phyloP scores from a whole-genome alignment of 1,140 invertebrate species.

The Apocrypta bakeri region DNA sequence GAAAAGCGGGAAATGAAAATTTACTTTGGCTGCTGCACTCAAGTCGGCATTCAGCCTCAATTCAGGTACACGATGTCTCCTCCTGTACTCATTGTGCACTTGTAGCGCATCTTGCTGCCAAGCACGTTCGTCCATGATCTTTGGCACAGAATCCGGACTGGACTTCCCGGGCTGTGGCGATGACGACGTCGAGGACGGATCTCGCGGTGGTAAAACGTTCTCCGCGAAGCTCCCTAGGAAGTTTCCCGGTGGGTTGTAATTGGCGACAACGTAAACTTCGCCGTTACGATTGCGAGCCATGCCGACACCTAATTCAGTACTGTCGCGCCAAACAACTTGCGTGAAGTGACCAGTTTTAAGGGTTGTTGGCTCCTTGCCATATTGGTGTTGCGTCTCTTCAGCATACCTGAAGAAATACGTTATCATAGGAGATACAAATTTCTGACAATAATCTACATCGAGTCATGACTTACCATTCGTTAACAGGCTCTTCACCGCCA shows the following conservation, averaged over 20 bases:
- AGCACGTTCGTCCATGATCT: conserved; percentile 65
- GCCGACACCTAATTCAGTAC: conserved; percentile 85
- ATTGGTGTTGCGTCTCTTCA: conserved; percentile 72
- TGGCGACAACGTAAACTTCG: conserved; percentile 87
- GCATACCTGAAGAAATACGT: conserved; percentile 63
- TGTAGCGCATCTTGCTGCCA: conserved; percentile 80
- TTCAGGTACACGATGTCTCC: conserved; percentile 81
- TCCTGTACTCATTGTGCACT: conserved; percentile 86
- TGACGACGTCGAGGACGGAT: conserved; percentile 25
- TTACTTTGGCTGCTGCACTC: conserved; percentile 75
- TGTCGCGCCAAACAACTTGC: conserved; percentile 88
- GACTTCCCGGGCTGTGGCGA: neutral
- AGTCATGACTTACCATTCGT: conserved; percentile 79
- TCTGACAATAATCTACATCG: neutral
- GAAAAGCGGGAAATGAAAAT: neutral
- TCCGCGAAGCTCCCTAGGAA: conserved; percentile 84
- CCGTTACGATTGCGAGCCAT: conserved; percentile 81
- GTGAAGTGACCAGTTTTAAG: conserved; percentile 82
- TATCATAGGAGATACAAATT: conserved; percentile 15
- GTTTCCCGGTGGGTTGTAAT: conserved; percentile 92
- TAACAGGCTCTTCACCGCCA: conserved; percentile 81
- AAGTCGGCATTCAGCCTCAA: conserved; percentile 78
- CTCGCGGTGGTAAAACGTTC: conserved; percentile 80
- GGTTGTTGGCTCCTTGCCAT: conserved; percentile 80
- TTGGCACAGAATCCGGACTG: neutral